Evolutionary conservation across 2,797 vertebrate species (phyloP), one percentile per base, ranked within the genome.

Genomic region (Lithobates sylvaticus): DNA sequence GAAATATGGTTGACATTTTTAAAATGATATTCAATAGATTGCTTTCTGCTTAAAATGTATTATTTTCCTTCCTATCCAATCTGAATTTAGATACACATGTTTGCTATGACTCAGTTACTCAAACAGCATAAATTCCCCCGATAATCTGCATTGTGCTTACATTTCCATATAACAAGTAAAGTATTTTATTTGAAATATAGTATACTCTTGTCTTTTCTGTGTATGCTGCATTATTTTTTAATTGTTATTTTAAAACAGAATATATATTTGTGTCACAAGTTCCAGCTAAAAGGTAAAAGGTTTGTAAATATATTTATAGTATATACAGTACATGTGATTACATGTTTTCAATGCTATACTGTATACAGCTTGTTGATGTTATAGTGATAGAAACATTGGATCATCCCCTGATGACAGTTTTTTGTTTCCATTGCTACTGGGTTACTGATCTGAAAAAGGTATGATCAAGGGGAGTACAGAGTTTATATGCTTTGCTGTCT

Each of bases 1-100:
- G 86, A 88, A 78, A 90, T 70, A 76, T 42, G 4, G 42, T 58
- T 47, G 44, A 67, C 44, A 39, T 78, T 69, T 50, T 70, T 36
- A 23, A 26, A 83, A 67, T 67, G 26, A 73, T 79, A 64, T 68
- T 71, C 27, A 64, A 39, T 78, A 2, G 75, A 71, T 50, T 78
- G 47, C 71, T 73, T 78, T 58, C 54, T 42, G 42, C 65, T 71
- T 68, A 76, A 77, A 84, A 61, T 61, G 1, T 61, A 61, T 61
- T 61, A 23, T 61, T 61, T 58, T 61, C 54, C 7, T 7, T 23
- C 50, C 21, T 61, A 61, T 21, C 54, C 54, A 61, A 61, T 8
- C 1, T 7, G 3, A 3, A 6, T 61, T 23, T 23, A 2, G 5
- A 8, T 61, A 18, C 21, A 61, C 21, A 54, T 16, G 44, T 61